phyloP scores from a whole-genome alignment of 2,888 invertebrate species.

The Meiosimyza platycephala region DNA sequence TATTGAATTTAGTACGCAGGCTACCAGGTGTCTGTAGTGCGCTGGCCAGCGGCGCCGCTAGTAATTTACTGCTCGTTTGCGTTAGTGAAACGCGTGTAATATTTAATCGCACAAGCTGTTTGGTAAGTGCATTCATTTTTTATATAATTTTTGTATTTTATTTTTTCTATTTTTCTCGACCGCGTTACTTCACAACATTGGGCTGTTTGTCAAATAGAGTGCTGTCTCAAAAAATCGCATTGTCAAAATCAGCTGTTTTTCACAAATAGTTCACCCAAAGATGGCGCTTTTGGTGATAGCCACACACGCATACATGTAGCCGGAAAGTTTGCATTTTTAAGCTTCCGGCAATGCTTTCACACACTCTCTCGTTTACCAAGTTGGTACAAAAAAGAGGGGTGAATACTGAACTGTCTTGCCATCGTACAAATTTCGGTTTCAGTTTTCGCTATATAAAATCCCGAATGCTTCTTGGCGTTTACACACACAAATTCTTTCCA shows the following conservation, averaged over 20 bases:
- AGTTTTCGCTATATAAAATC: too few species aligned
- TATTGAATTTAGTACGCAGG: slow-evolving; percentile 57
- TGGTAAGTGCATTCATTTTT: slow-evolving; percentile 44
- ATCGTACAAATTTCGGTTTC: too few species aligned
- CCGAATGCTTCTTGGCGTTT: too few species aligned
- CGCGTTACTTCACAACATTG: slow-evolving; percentile 1
- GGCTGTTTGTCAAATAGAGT: too few species aligned
- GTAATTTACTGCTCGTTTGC: neutral
- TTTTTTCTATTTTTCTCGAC: neutral
- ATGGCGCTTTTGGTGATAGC: slow-evolving; percentile 11
- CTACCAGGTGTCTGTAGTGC: slow-evolving; percentile 56
- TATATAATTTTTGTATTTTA: neutral
- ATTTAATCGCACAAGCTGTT: slow-evolving; percentile 37
- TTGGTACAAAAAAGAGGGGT: too few species aligned
- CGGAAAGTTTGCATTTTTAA: too few species aligned
- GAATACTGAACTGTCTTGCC: too few species aligned
- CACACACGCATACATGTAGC: too few species aligned
- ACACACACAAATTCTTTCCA: too few species aligned
- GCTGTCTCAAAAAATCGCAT: too few species aligned
- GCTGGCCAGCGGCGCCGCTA: slow-evolving; percentile 17
- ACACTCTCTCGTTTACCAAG: too few species aligned
- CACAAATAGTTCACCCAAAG: neutral
- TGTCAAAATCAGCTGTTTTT: slow-evolving; percentile 26
- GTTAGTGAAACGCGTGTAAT: slow-evolving; percentile 4
- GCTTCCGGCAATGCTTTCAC: too few species aligned